Base-by-base conservation (phyloP, 2,888 invertebrate genomes). In the Epirrita christyi region DNA sequence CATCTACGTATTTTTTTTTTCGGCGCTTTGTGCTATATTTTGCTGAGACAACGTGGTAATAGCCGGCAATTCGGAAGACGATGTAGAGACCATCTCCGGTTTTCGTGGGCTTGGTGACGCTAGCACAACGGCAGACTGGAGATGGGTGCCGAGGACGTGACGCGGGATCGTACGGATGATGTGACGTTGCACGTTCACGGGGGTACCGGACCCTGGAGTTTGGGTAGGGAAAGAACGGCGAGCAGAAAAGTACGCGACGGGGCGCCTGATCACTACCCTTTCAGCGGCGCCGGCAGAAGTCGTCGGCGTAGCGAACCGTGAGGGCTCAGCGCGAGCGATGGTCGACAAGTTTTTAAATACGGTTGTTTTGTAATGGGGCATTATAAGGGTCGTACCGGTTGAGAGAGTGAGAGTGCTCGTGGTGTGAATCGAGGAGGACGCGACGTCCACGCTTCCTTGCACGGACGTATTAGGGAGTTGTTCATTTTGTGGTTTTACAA, bases 321-420 rank as follows among this genome's bases (percentile, higher is more conserved):
- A 14, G 1, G 59, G n/a, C 36, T 57, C 63, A 4, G 50, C n/a
- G 13, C 54, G 46, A 7, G 55, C 55, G 3, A 55, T 29, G 6
- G 54, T 52, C n/a, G 59, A 53, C 36, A 62, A 48, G 32, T 62
- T 60, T 45, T 61, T 63, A 38, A 61, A 63, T 13, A 63, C 55
- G 1, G 61, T 59, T 6, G 60, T 57, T 42, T 67, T 65, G 44
- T 63, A 63, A 45, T 67, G 63, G 2, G 64, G 59, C 48, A 58
- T 58, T 46, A 61, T 47, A 36, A 63, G 41, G 6, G 59, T 57
- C 2, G 48, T 58, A 14, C 58, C 58, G 10, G 55, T 45, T 5
- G 61, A 37, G 11, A 58, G 40, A 21, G 61, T 54, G 0, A 47
- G 46, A 7, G 57, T 55, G 15, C 43, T 53, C n/a, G 56, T 57